Evolutionary conservation across 1,140 invertebrate genomes (phyloP), one percentile per base, ranked within the genome.

Genomic region (Asobara japonica): DNA sequence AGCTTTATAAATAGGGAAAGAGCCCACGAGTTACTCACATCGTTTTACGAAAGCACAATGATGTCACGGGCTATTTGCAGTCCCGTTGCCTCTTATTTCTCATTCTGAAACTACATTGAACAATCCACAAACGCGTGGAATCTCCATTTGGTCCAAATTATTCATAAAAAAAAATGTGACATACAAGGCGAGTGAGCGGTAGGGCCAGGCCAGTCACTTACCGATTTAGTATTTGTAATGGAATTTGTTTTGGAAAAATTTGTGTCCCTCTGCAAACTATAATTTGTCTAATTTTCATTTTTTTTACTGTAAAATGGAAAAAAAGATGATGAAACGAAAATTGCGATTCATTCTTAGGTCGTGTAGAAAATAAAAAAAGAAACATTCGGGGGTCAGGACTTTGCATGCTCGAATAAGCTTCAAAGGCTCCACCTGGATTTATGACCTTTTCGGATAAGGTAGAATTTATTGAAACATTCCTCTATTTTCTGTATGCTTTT

Each of bases 21-120:
- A 62, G 30, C 33, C 27, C 36, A 30, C 56, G 41, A 36, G 33
- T 64, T 38, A 30, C 18, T 69, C 51, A 29, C 25, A 31, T 56
- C 18, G 69, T 38, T 71, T 74, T 70, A 76, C 60, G 33, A 73
- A 62, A 33, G 61, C 18, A 56, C 69, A 74, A 74, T 76, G 75
- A 76, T 74, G 75, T 76, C 75, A 74, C 69, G 69, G 69, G 66
- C 69, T 74, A 76, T 74, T 76, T 74, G 64, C 73, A 33, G 48
- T 66, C 36, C 33, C 56, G 38, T 61, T 10, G 4, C 45, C 45
- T 27, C 18, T 13, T 56, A 1, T 8, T 11, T 56, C 22, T 1
- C 10, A 25, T 22, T 2, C 1, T 25, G 11, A 20, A 5, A 22
- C 16, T 51, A 7, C n/a, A 20, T 22, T 18, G 5, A 22, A 56